These are phyloP conservation scores for Artemisiospiza belli DNA, from an alignment of 2,113 vertebrate species.

Conservation along the genomic window DNA sequence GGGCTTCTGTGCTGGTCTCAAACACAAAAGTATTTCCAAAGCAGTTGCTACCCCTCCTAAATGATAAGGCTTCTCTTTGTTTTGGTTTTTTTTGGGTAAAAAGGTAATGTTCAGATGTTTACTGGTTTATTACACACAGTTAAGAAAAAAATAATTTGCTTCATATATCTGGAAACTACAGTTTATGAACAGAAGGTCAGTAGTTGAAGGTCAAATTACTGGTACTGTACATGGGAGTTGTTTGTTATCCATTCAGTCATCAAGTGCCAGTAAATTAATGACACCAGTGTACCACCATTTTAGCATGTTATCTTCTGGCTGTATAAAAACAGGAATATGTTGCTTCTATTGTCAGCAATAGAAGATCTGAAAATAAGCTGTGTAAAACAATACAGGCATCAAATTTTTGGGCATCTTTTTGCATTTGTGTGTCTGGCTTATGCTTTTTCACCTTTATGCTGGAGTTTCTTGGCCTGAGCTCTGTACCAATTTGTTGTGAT, in stretches of 20 bases:
- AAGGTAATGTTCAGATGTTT: neutral
- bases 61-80: neutral
- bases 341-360: neutral
- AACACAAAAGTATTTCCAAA: neutral
- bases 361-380: neutral
- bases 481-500: neutral
- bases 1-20: neutral
- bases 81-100: neutral
- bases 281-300: neutral
- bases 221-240: neutral
- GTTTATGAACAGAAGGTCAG: neutral
- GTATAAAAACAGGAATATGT: neutral
- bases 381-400: neutral
- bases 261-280: neutral
- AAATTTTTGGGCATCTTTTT: neutral
- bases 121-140: neutral
- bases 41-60: neutral
- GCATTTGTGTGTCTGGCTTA: neutral
- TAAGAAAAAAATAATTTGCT: neutral
- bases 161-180: neutral
- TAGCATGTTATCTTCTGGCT: neutral
- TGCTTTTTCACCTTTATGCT: neutral
- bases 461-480: neutral
- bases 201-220: neutral
- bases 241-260: neutral